Percentiles rank a stretch among this genome's conserved stretches.
phyloP scores from a whole-genome alignment of 1,140 invertebrate genomes.

The Aethina tumida region DNA sequence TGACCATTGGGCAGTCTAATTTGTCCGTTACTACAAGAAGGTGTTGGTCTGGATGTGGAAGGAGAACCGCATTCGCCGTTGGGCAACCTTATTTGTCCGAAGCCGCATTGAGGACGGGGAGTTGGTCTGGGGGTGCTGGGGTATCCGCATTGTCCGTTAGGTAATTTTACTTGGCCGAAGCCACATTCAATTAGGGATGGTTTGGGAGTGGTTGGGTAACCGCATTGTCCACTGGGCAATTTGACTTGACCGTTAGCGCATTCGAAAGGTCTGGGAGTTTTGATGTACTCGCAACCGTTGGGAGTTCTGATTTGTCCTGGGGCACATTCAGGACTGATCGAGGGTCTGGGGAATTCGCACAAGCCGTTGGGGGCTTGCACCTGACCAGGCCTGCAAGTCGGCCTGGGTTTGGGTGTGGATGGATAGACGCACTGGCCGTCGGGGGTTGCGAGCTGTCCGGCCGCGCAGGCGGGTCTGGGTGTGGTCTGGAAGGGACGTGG shows the following conservation, averaged over 20 bases:
- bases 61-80: neutral
- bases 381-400: slow-evolving; percentile 5
- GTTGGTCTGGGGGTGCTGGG: neutral
- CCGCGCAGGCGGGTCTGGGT: neutral
- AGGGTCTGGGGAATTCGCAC: slow-evolving; percentile 1
- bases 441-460: slow-evolving; percentile 4
- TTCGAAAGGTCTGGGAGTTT: slow-evolving; percentile 6
- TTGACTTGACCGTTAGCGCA: slow-evolving; percentile 1
- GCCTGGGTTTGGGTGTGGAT: neutral
- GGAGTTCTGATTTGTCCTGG: slow-evolving; percentile 1
- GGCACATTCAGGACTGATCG: neutral
- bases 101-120: neutral
- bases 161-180: too few species aligned
- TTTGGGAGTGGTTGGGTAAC: neutral
- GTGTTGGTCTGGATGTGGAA: neutral
- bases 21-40: neutral
- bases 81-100: neutral
- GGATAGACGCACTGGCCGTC: slow-evolving; percentile 7
- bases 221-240: neutral
- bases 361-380: neutral
- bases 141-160: slow-evolving; percentile 3
- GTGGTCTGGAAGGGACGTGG: slow-evolving; percentile 1
- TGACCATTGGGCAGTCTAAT: neutral
- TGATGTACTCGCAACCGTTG: slow-evolving; percentile 3
- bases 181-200: neutral